Base-by-base conservation (phyloP, 2,797 vertebrate genomes). In the Artibeus lituratus region DNA sequence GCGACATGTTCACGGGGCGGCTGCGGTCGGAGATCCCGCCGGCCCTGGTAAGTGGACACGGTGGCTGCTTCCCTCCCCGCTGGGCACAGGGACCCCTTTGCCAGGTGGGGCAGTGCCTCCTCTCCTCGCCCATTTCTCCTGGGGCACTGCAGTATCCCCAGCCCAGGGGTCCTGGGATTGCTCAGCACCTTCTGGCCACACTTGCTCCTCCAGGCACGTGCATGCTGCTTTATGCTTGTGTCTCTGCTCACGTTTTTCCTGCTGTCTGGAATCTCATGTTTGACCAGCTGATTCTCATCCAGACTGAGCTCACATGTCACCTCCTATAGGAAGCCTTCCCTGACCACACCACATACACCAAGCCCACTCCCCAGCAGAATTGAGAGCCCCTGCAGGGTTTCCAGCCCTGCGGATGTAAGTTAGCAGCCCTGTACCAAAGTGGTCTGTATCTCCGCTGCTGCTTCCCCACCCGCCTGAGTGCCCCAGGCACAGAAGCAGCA, bases 1-100 rank as follows among this genome's bases (percentile, higher is more conserved):
- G 99, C 39, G 99, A 99, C 97, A 99, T 99, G 99, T 99, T 99
- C 97, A 99, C 99, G 0, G 99, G 99, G 65, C 99, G 99, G 35
- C 98, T 99, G 90, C 99, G 99, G 72, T 98, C 99, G 8, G 99
- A 99, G 98, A 99, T 99, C 96, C 99, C 99, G 44, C 98, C 99
- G 18, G 99, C 99, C 49, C 97, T 99, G 99, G 99, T 99, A 98
- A 98, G 98, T 97, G 42, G 90, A 16, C 0, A 37, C 53, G 4
- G n/a, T 44, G 0, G 1, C 24, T 22, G 18, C 7, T 14, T 10
- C 9, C 29, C 0, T 2, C 9, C 44, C 12, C 29, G 0, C 24
- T 7, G 0, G 69, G 7, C 10, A 1, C 37, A n/a, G 73, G 22
- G 24, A 7, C 67, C 35, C 67, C 70, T 32, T 32, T 15, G 62